A percentile compares a stretch with the other conserved stretches of the same genome.
Conservation (phyloP, 1,140 invertebrate genomes). For the Trichoplusia ni region DNA sequence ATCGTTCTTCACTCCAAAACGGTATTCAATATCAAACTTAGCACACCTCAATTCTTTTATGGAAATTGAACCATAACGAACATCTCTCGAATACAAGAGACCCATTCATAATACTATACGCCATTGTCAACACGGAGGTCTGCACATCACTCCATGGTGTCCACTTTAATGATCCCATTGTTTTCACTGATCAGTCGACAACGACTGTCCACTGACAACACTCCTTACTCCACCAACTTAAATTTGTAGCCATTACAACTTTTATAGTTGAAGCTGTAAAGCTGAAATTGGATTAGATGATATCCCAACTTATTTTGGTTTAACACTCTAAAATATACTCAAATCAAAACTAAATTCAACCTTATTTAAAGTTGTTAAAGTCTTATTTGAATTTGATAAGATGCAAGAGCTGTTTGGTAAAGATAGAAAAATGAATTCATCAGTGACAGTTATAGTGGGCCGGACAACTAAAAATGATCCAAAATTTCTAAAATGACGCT, state of each 20-base stretch:
- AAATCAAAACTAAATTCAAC: background rate
- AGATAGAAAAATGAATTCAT: constrained; percentile 63
- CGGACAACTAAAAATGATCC: constrained; percentile 70
- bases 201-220: constrained; percentile 52
- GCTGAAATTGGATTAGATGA: background rate
- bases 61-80: constrained; percentile 2
- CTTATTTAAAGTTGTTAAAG: constrained; percentile 26
- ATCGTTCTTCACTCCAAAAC: too few species aligned
- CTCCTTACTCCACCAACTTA: constrained; percentile 40
- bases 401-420: constrained; percentile 24
- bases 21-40: too few species aligned
- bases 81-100: background rate
- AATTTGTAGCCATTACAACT: constrained; percentile 13
- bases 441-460: constrained; percentile 64
- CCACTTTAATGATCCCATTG: constrained; percentile 76
- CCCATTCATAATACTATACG: constrained; percentile 45
- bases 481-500: constrained; percentile 63
- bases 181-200: constrained; percentile 74
- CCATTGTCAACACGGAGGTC: constrained; percentile 69
- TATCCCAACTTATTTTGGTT: background rate
- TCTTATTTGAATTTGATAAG: constrained; percentile 29
- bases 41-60: constrained; percentile 7
- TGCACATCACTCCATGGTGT: constrained; percentile 64
- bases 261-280: constrained; percentile 25
- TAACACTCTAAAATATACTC: too few species aligned